A percentile compares a stretch with the other conserved stretches of the same genome.
These are phyloP conservation scores for Macrophya alboannulata DNA, from an alignment of 2,888 invertebrate genomes.

Conservation along the genomic window DNA sequence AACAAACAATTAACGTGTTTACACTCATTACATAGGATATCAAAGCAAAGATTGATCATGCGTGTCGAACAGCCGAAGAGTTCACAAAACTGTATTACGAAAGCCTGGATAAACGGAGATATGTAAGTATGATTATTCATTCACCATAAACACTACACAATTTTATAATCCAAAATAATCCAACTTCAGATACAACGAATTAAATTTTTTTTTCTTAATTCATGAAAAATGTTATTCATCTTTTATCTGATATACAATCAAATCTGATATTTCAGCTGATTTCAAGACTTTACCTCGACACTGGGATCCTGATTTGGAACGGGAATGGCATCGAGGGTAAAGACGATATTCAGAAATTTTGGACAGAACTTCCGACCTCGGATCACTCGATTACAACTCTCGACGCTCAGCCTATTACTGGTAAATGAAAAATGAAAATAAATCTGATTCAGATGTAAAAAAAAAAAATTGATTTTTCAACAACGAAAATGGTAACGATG, in stretches of 20 bases:
- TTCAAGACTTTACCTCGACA: slow-evolving; percentile 91
- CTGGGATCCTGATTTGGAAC: slow-evolving; percentile 95
- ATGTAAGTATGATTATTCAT: slow-evolving; percentile 82
- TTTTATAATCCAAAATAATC: slow-evolving; percentile 3
- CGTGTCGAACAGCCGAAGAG: slow-evolving; percentile 93
- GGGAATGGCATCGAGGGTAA: slow-evolving; percentile 92
- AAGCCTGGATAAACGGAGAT: slow-evolving; percentile 92
- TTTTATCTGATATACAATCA: background rate
- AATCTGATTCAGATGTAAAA: slow-evolving; percentile 28
- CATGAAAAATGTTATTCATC: background rate
- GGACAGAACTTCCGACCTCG: slow-evolving; percentile 91
- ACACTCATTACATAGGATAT: slow-evolving; percentile 80
- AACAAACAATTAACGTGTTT: background rate
- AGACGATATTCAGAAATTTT: slow-evolving; percentile 92
- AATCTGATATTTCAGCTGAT: slow-evolving; percentile 83
- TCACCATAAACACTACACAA: slow-evolving; percentile 7
- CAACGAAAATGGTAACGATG: background rate
- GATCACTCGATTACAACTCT: slow-evolving; percentile 89
- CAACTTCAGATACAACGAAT: slow-evolving; percentile 28
- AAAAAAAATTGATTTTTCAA: background rate
- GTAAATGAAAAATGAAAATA: slow-evolving; percentile 75
- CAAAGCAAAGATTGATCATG: slow-evolving; percentile 88
- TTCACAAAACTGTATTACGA: slow-evolving; percentile 95
- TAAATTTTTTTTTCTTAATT: background rate
- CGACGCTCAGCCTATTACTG: slow-evolving; percentile 93